Percentiles rank a stretch among this genome's conserved stretches.
phyloP scores from a whole-genome alignment of 53 echinoderm and acorn worm genomes.

The Actinopyga echinites region DNA sequence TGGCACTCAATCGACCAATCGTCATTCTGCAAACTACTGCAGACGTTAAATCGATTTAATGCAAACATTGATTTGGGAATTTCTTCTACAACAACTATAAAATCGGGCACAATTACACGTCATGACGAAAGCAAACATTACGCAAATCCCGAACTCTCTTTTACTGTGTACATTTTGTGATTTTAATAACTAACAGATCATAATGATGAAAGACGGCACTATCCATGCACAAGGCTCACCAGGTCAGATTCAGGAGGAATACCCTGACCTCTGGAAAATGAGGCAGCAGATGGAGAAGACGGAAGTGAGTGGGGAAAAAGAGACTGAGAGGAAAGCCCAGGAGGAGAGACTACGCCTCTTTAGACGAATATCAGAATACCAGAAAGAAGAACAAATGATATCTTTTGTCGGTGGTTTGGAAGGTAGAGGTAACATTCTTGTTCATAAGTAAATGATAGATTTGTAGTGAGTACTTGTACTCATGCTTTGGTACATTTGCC shows the following conservation, averaged over 20 bases:
- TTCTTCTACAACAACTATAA: too few species aligned
- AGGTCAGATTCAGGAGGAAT: constrained; percentile 13
- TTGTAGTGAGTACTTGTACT: too few species aligned
- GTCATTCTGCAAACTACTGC: too few species aligned
- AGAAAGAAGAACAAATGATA: constrained; percentile 3
- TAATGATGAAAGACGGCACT: constrained; percentile 54
- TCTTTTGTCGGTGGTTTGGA: constrained; percentile 5
- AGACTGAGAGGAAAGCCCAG: background rate
- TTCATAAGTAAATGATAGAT: too few species aligned
- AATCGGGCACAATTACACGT: too few species aligned
- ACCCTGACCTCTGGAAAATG: constrained; percentile 40
- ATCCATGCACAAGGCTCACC: constrained; percentile 41
- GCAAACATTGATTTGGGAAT: too few species aligned
- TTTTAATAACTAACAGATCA: constrained; percentile 11
- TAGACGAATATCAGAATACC: constrained; percentile 22
- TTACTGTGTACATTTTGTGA: too few species aligned
- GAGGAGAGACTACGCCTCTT: constrained; percentile 19
- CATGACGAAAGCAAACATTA: too few species aligned
- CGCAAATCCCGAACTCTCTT: too few species aligned
- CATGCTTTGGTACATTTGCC: too few species aligned
- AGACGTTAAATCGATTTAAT: too few species aligned
- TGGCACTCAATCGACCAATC: too few species aligned
- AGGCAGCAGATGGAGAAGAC: constrained; percentile 25
- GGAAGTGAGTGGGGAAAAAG: constrained; percentile 10
- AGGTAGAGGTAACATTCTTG: background rate